Evolutionary conservation across 2,888 invertebrate species (phyloP), one percentile per base, ranked within the genome.

Genomic region (Pseudococcus viburni): DNA sequence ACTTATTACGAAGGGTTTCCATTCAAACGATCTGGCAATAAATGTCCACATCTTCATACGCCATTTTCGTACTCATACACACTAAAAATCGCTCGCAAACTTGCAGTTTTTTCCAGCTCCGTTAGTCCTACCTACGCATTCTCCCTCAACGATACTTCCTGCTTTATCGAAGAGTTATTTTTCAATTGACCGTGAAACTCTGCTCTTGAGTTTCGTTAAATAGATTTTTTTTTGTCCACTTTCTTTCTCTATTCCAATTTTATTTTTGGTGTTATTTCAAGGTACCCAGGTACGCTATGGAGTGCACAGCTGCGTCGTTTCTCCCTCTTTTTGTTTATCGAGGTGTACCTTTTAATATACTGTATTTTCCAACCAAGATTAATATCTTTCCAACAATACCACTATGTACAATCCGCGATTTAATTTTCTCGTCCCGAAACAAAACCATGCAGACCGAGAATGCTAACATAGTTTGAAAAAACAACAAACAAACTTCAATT

Each of bases 111-210:
- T n/a, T n/a, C n/a, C n/a, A n/a, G n/a, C 26, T 33, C 26, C 26
- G 3, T 33, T 33, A 2, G 3, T 33, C 26, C 1, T 73, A 73
- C 11, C 33, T 73, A 73, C 33, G 2, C 68, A 15, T 73, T 15
- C 33, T 73, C 68, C 19, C 19, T 59, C 19, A 55, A 5, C 59
- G 0, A 19, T 59, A 8, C 7, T 19, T 3, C 59, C 7, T 19
- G 6, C 19, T 59, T 19, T 59, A 59, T 19, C 59, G n/a, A 19
- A 59, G 22, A 73, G 68, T 73, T 73, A 73, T 73, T 73, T 73
- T 73, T 73, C 68, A 73, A 73, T 73, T 73, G 68, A 73, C 68
- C 68, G 68, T 73, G 68, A 73, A 73, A 73, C 22, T 12, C 68
- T 73, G 68, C 26, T 73, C 33, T 73, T 26, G 68, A 73, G 68